Base-by-base conservation (phyloP, 2,797 vertebrate species). In the Parotocinclus haroldoi region DNA sequence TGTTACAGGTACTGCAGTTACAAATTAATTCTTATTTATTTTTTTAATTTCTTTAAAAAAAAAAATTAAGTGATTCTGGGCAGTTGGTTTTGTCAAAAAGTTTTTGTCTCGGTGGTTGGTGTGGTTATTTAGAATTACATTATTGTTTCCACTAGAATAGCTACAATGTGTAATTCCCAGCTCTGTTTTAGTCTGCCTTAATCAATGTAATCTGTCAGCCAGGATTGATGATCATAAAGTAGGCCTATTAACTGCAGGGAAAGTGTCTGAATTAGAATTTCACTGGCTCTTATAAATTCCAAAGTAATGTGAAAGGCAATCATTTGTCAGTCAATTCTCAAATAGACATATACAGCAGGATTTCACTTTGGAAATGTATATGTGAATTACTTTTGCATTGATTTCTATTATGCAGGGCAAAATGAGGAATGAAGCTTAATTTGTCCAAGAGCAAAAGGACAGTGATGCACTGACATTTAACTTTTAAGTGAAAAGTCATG, bases 321-420 rank as follows among this genome's bases (percentile, higher is more conserved):
- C 72, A 85, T 87, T 86, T 84, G 82, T 86, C 82, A 87, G 80
- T 81, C 83, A 84, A 88, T 89, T 88, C 85, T 82, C 78, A 80
- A 89, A 89, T 80, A 82, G 78, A 79, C 80, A 79, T 81, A 85
- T 73, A 83, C 82, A 80, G 78, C 63, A 68, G 78, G 83, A 71
- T 70, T 82, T 78, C 82, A 84, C 86, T 87, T 90, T 87, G 84
- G 82, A 87, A 85, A 90, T 88, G 84, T 89, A 89, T 88, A 84
- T 85, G 80, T 87, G 86, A 90, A 89, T 89, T 87, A 88, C 79
- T 85, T 76, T 77, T 75, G 78, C 83, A 90, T 90, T 85, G 89
- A 89, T 89, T 88, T 88, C 82, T 86, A 80, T 84, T 85, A 85
- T 89, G 80, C 86, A 80, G 77, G 81, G 79, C 79, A 88, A 85